Conservation (phyloP, 2,888 invertebrate genomes). For the Syritta pipiens region DNA sequence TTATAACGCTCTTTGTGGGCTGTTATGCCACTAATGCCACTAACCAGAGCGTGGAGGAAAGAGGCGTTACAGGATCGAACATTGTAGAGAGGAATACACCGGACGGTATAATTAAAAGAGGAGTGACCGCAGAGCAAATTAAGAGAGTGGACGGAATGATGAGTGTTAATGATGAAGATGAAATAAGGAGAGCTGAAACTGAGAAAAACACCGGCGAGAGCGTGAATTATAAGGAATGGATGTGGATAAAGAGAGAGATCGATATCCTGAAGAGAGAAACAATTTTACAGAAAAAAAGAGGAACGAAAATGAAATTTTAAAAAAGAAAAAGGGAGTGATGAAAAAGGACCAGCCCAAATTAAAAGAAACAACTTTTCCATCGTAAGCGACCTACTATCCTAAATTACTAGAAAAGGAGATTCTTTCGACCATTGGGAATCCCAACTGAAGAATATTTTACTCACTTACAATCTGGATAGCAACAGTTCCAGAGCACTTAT, state of each 20-base stretch:
- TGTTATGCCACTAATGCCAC: too few relatives aligned
- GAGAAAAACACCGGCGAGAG: neutral
- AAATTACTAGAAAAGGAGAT: neutral
- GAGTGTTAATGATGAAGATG: too few relatives aligned
- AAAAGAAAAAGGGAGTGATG: neutral
- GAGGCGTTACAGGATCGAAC: too few relatives aligned
- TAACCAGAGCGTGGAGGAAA: too few relatives aligned
- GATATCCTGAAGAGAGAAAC: neutral
- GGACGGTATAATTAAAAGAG: too few relatives aligned
- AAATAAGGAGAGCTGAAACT: too few relatives aligned
- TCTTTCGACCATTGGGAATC: constrained; percentile 18
- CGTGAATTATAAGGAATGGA: neutral
- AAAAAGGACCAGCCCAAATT: constrained; percentile 5
- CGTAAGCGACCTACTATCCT: constrained; percentile 7
- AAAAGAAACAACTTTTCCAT: constrained; percentile 19
- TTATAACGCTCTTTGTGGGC: too few relatives aligned
- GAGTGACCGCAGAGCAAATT: too few relatives aligned
- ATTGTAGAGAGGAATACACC: too few relatives aligned
- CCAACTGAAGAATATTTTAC: constrained; percentile 21
- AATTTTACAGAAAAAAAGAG: neutral
- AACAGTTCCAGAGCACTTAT: constrained; percentile 42
- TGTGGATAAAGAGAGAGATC: neutral
- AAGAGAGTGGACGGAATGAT: too few relatives aligned
- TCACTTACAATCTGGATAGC: constrained; percentile 30
- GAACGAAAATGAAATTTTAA: neutral